Conservation (phyloP, 1,140 invertebrate species). For the Saccostrea echinata region DNA sequence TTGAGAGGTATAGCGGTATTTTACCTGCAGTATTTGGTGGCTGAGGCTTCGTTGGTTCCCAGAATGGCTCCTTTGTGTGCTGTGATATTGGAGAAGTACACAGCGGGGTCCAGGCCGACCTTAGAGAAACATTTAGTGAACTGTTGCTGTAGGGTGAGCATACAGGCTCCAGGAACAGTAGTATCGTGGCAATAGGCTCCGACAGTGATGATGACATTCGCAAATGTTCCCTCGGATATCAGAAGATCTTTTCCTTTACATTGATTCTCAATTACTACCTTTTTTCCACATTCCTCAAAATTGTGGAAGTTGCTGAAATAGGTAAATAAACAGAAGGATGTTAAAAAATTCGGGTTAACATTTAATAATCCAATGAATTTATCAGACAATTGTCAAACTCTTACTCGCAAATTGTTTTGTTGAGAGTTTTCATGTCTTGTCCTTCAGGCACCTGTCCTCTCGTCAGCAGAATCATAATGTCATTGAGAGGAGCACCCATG, state of each 20-base stretch:
- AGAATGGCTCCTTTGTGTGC: conserved; percentile 57
- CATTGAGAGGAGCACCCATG: conserved; percentile 29
- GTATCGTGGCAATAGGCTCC: conserved; percentile 60
- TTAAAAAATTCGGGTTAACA: too few species aligned
- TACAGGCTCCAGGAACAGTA: conserved; percentile 57
- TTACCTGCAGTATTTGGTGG: conserved; percentile 54
- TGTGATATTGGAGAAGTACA: conserved; percentile 49
- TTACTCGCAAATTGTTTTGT: conserved; percentile 58
- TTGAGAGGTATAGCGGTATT: background rate
- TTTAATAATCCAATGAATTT: too few species aligned
- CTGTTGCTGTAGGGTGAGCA: conserved; percentile 56
- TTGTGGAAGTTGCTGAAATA: conserved; percentile 54
- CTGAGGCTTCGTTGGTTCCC: conserved; percentile 42
- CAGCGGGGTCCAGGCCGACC: conserved; percentile 44
- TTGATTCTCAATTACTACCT: conserved; percentile 28
- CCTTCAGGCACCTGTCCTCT: conserved; percentile 54
- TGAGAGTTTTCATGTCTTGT: conserved; percentile 53
- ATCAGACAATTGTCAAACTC: background rate
- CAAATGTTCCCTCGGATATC: conserved; percentile 59
- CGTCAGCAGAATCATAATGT: conserved; percentile 57
- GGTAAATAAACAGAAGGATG: background rate
- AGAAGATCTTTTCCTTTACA: conserved; percentile 55
- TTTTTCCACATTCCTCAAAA: conserved; percentile 57
- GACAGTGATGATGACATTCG: conserved; percentile 58
- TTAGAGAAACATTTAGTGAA: conserved; percentile 57